A percentile compares a stretch with the other conserved stretches of the same genome.
Conservation (phyloP, 2,888 invertebrate genomes). For the Eristalinus aeneus region DNA sequence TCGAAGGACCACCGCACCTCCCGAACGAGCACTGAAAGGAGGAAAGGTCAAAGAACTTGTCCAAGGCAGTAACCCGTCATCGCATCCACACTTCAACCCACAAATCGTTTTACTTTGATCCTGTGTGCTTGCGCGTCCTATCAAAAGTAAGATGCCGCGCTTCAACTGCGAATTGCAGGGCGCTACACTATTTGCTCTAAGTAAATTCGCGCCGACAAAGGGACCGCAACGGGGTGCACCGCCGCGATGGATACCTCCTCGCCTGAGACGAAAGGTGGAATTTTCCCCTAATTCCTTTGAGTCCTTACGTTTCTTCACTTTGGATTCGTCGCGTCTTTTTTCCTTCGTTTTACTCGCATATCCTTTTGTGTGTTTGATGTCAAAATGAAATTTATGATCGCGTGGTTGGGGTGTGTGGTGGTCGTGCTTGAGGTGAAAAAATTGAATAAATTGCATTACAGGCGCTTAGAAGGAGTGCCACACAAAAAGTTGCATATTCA, state of each 20-base stretch:
- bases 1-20: slow-evolving; percentile 17
- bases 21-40: neutral
- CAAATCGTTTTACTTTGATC: slow-evolving; percentile 27
- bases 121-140: slow-evolving; percentile 2
- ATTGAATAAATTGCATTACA: neutral
- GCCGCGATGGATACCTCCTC: no score
- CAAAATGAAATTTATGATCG: slow-evolving; percentile 61
- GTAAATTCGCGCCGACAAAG: slow-evolving; percentile 27
- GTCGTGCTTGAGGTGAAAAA: neutral
- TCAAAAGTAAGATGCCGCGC: slow-evolving; percentile 27
- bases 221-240: slow-evolving; percentile 12
- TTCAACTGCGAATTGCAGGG: slow-evolving; percentile 35
- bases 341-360: neutral
- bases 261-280: slow-evolving; percentile 1
- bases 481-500: neutral
- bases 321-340: neutral
- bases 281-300: slow-evolving; percentile 35
- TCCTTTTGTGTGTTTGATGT: slow-evolving; percentile 54
- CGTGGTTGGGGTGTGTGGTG: neutral
- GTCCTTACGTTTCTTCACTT: neutral
- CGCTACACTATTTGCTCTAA: slow-evolving; percentile 31
- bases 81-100: neutral
- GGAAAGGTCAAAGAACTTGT: slow-evolving; percentile 47
- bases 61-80: slow-evolving; percentile 7
- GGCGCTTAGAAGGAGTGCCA: neutral